phyloP scores from a whole-genome alignment of 2,888 invertebrate species.

The Rhabditoides inermis region DNA sequence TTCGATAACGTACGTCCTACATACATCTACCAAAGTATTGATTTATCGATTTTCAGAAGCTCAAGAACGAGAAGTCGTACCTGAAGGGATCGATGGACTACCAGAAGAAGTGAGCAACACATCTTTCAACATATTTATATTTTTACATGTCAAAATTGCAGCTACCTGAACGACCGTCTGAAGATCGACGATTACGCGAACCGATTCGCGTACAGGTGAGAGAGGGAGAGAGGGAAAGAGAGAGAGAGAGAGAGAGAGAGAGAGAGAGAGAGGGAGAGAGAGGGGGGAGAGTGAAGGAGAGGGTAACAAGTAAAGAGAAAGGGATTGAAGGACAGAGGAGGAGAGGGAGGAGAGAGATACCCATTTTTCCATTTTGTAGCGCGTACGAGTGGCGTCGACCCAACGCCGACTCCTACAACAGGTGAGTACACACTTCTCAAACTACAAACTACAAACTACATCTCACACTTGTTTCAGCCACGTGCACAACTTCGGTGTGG shows the following conservation, averaged over 20 bases:
- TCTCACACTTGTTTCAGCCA: too few species aligned
- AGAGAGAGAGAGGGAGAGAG: slow-evolving; percentile 8
- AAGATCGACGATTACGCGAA: slow-evolving; percentile 50
- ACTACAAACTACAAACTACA: too few species aligned
- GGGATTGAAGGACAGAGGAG: too few species aligned
- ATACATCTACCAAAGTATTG: not conserved
- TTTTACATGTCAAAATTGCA: too few species aligned
- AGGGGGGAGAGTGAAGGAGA: too few species aligned
- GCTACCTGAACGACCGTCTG: too few species aligned
- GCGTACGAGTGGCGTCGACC: slow-evolving; percentile 51
- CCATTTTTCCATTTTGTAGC: slow-evolving; percentile 8
- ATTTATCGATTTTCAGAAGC: slow-evolving; percentile 5
- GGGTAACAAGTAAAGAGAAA: not conserved
- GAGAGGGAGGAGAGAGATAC: not conserved
- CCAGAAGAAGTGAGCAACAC: too few species aligned
- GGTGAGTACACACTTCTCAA: too few species aligned
- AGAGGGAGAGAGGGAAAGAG: too few species aligned
- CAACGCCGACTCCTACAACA: too few species aligned
- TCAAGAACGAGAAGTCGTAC: slow-evolving; percentile 28
- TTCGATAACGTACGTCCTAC: slow-evolving; percentile 37
- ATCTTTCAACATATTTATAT: too few species aligned
- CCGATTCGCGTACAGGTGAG: slow-evolving; percentile 40
- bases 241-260: slow-evolving; percentile 2
- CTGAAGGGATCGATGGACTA: slow-evolving; percentile 46
- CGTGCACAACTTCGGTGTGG: too few species aligned